These are phyloP conservation scores for Cryptotis parvus DNA, from an alignment of 2,113 vertebrate genomes.

Conservation along the genomic window DNA sequence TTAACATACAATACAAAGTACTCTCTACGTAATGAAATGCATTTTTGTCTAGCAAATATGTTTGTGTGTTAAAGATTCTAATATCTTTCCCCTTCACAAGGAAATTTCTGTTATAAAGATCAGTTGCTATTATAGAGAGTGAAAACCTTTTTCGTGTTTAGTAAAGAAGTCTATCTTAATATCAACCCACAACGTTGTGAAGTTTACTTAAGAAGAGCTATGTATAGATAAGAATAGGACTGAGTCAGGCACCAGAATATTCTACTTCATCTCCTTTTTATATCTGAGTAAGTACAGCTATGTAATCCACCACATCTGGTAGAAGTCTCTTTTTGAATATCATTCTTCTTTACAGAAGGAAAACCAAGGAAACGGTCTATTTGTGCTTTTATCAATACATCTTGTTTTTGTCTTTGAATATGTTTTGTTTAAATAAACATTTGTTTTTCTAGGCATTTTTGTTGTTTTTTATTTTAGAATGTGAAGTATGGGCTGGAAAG, in stretches of 20 bases:
- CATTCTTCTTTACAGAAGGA: slow-evolving; percentile 71
- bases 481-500: slow-evolving; percentile 31
- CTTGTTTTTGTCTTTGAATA: slow-evolving; percentile 65
- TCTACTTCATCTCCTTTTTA: slow-evolving; percentile 78
- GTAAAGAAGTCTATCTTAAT: slow-evolving; percentile 72
- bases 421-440: slow-evolving; percentile 46
- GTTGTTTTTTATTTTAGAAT: slow-evolving; percentile 38
- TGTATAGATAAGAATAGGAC: slow-evolving; percentile 68
- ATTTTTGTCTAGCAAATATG: slow-evolving; percentile 75
- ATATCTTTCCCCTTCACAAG: slow-evolving; percentile 73
- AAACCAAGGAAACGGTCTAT: slow-evolving; percentile 69
- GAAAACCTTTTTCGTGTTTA: slow-evolving; percentile 77
- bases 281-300: slow-evolving; percentile 61
- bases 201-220: slow-evolving; percentile 76
- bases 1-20: slow-evolving; percentile 73
- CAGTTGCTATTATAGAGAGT: slow-evolving; percentile 38
- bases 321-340: slow-evolving; percentile 72
- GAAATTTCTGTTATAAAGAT: slow-evolving; percentile 71
- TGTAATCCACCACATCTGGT: slow-evolving; percentile 66
- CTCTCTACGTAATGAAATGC: slow-evolving; percentile 75
- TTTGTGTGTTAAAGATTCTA: slow-evolving; percentile 75
- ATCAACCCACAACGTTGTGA: slow-evolving; percentile 69
- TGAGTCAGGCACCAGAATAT: slow-evolving; percentile 71
- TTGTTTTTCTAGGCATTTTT: slow-evolving; percentile 27
- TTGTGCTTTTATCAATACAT: slow-evolving; percentile 69